phyloP scores from a whole-genome alignment of 2,797 vertebrate genomes.

The Trachurus trachurus region DNA sequence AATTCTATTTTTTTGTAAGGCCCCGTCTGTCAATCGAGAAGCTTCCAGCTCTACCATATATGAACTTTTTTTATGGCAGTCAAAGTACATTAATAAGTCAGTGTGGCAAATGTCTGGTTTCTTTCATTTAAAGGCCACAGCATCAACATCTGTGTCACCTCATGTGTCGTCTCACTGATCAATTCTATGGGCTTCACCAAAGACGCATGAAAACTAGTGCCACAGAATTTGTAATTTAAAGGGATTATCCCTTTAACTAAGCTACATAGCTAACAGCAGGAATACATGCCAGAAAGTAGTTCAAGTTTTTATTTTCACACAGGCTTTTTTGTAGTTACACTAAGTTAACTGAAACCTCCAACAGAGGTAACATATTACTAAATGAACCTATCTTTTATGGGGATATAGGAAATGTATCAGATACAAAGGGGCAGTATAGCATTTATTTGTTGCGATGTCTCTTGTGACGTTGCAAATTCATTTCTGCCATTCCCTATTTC shows the following conservation, averaged over 20 bases:
- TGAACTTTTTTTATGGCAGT: background rate
- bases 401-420: background rate
- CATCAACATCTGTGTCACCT: background rate
- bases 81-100: background rate
- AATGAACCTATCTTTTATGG: too few relatives aligned
- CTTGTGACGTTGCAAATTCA: too few relatives aligned
- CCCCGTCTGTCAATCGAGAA: background rate
- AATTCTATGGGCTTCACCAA: background rate
- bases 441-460: background rate
- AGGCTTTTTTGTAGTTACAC: background rate
- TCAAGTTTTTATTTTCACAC: background rate
- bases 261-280: background rate
- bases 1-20: background rate
- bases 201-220: background rate
- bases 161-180: constrained; percentile 7
- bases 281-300: background rate
- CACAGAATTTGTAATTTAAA: background rate
- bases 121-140: background rate
- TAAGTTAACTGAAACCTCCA: background rate
- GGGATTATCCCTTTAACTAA: too few relatives aligned
- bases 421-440: background rate
- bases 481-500: too few relatives aligned
- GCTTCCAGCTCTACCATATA: too few relatives aligned
- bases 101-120: background rate
- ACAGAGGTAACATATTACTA: too few relatives aligned